A percentile compares a stretch with the other conserved stretches of the same genome.
Conservation (phyloP, 1,140 invertebrate species). For the Globodera rostochiensis region DNA sequence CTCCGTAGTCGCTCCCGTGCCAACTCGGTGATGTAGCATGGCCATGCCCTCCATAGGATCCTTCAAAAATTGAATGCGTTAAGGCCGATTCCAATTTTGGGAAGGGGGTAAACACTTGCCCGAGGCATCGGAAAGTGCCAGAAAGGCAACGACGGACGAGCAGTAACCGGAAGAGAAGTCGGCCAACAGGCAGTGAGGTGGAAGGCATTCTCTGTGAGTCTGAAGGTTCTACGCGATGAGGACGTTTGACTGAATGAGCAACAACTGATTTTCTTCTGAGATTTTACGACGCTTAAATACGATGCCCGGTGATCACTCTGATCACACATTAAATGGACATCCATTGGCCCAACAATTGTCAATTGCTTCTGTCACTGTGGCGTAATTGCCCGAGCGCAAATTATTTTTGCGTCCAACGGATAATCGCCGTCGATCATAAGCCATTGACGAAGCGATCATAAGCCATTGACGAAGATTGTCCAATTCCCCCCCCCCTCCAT, state of each 20-base stretch:
- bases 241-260: background rate
- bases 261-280: background rate
- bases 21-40: constrained; percentile 28
- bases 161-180: background rate
- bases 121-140: background rate
- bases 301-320: too few species aligned
- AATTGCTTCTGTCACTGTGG: background rate
- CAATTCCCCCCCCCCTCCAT: too few species aligned
- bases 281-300: background rate
- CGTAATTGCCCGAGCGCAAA: background rate
- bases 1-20: constrained; percentile 18
- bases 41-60: constrained; percentile 32
- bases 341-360: background rate
- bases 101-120: background rate
- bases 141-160: background rate
- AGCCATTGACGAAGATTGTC: background rate
- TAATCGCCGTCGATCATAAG: background rate
- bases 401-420: background rate
- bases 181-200: background rate
- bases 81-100: background rate
- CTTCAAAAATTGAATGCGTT: background rate
- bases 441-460: background rate
- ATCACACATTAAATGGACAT: background rate
- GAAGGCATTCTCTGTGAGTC: background rate
- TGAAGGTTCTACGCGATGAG: too few species aligned